Evolutionary conservation across 1,140 invertebrate species (phyloP).

Genomic region (Macrobrachium nipponense): DNA sequence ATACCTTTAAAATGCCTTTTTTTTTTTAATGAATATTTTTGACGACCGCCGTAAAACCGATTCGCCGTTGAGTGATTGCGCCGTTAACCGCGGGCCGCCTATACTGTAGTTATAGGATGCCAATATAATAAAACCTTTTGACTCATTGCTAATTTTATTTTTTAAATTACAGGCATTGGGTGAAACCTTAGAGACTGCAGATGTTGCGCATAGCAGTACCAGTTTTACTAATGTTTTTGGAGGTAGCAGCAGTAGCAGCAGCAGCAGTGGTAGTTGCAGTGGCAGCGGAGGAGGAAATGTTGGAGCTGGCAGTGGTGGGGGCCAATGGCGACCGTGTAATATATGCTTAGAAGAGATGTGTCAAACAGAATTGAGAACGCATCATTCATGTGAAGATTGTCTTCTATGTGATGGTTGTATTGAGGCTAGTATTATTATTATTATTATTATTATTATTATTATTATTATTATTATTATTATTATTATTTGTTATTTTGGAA

Average conservation of each 20-base stretch:
- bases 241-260: background rate
- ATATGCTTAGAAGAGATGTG: conserved; percentile 64
- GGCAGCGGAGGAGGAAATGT: conserved; percentile 18
- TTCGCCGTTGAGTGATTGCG: too few relatives aligned
- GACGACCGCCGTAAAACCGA: too few relatives aligned
- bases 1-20: too few relatives aligned
- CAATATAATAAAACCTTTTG: too few relatives aligned
- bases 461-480: too few relatives aligned
- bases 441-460: background rate
- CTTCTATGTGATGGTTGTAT: conserved; percentile 63
- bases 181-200: background rate
- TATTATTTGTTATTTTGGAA: too few relatives aligned
- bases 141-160: too few relatives aligned
- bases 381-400: conserved; percentile 63
- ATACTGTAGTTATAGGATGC: too few relatives aligned
- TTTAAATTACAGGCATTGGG: too few relatives aligned
- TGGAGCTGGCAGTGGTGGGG: conserved; percentile 15
- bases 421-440: conserved; percentile 36
- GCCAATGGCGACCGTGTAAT: conserved; percentile 61
- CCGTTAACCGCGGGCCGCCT: too few relatives aligned
- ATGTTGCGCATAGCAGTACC: background rate
- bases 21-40: too few relatives aligned
- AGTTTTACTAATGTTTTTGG: conserved; percentile 1
- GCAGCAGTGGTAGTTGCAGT: conserved; percentile 22
- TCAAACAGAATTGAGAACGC: conserved; percentile 62